Percentiles rank a stretch among this genome's conserved stretches.
Evolutionary conservation across 2,888 invertebrate species (phyloP).

Genomic region (Lasioglossum figueresi): DNA sequence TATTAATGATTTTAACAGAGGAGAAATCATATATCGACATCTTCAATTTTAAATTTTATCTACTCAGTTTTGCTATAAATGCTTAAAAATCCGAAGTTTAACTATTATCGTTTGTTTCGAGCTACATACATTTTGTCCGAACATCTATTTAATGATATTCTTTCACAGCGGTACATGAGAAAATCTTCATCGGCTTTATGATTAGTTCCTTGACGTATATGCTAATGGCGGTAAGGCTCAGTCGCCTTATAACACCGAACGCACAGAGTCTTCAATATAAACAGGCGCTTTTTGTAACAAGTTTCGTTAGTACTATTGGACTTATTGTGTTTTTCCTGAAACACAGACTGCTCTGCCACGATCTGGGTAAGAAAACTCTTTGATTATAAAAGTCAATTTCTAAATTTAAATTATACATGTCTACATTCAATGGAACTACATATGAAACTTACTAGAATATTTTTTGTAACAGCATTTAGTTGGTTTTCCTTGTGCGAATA

Average conservation of each 20-base stretch:
- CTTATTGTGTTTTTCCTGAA: conserved; percentile 94
- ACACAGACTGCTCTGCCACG: conserved; percentile 95
- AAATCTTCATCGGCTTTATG: conserved; percentile 96
- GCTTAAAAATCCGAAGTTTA: too few relatives aligned
- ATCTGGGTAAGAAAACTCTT: conserved; percentile 89
- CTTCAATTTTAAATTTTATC: too few relatives aligned
- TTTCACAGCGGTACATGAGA: conserved; percentile 92
- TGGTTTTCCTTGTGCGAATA: conserved; percentile 98
- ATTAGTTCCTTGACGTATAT: conserved; percentile 93
- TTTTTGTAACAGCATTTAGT: conserved; percentile 91
- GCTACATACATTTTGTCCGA: background rate
- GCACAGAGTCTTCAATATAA: conserved; percentile 86
- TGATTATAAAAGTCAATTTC: background rate
- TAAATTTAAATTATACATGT: background rate
- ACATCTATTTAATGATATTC: background rate
- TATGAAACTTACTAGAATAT: conserved; percentile 32
- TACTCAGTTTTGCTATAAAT: too few relatives aligned
- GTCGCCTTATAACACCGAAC: conserved; percentile 83
- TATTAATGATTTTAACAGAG: too few relatives aligned
- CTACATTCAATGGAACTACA: background rate
- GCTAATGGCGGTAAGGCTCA: conserved; percentile 89
- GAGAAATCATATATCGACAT: too few relatives aligned
- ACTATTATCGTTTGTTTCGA: background rate
- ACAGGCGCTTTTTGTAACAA: conserved; percentile 90
- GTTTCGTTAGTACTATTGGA: conserved; percentile 92